These are phyloP conservation scores for Andrena cerasifolii DNA, from an alignment of 1,140 invertebrate genomes.

Conservation along the genomic window DNA sequence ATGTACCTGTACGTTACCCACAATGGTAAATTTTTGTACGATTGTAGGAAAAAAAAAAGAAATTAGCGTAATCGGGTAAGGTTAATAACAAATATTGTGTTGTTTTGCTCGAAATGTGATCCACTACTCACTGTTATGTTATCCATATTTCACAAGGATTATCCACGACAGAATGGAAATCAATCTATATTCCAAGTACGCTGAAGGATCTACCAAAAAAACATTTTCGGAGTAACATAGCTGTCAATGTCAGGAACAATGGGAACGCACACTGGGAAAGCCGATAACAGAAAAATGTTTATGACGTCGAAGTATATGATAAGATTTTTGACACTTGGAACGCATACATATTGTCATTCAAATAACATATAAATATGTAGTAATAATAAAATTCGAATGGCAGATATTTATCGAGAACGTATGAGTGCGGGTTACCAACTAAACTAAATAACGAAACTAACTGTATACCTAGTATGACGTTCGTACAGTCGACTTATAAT, in stretches of 20 bases:
- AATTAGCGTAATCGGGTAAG: background rate
- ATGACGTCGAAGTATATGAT: background rate
- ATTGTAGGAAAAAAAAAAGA: background rate
- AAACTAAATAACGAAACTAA: constrained; percentile 14
- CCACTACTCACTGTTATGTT: constrained; percentile 70
- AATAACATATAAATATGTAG: no score
- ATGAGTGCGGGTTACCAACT: background rate
- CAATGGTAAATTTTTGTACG: background rate
- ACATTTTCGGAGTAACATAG: constrained; percentile 49
- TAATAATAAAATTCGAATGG: constrained; percentile 2
- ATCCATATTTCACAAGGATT: constrained; percentile 63
- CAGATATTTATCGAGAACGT: background rate
- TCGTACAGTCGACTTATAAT: background rate
- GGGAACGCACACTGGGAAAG: background rate
- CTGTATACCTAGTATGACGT: background rate
- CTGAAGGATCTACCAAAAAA: constrained; percentile 7
- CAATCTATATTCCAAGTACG: constrained; percentile 43
- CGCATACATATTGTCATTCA: constrained; percentile 6
- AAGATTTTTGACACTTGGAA: background rate
- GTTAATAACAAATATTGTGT: constrained; percentile 13
- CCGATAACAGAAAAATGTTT: constrained; percentile 2
- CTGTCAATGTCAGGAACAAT: constrained; percentile 1
- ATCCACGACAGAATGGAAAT: constrained; percentile 22
- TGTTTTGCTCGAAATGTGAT: background rate
- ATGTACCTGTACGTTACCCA: background rate